Conservation (phyloP, 2,113 vertebrate genomes). For the Nycticorax nycticorax region DNA sequence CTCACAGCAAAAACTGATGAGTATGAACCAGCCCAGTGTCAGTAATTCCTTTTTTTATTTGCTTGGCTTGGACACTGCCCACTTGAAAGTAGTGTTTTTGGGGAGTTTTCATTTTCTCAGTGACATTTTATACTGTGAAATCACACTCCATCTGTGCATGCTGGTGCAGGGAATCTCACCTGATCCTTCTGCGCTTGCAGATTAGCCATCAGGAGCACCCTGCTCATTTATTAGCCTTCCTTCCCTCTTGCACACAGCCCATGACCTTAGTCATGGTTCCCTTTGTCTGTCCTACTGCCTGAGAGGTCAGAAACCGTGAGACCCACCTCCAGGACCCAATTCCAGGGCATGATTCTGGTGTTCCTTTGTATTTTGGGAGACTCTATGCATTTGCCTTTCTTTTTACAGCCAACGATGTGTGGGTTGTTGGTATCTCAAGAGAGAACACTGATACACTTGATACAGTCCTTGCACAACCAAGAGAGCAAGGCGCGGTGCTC, state of each 20-base stretch:
- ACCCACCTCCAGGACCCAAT: not conserved
- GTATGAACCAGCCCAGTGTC: not conserved
- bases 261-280: not conserved
- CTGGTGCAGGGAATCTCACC: slow-evolving; percentile 23
- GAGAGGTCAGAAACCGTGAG: slow-evolving; percentile 13
- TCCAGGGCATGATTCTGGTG: not conserved
- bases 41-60: not conserved
- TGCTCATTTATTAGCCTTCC: not conserved
- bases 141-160: slow-evolving; percentile 29
- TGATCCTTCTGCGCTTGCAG: slow-evolving; percentile 23
- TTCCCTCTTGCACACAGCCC: not conserved
- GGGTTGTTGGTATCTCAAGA: not conserved
- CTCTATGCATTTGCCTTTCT: not conserved
- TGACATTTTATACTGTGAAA: slow-evolving; percentile 41
- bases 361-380: not conserved
- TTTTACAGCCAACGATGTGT: not conserved
- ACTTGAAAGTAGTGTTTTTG: not conserved
- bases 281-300: not conserved
- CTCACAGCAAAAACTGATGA: not conserved
- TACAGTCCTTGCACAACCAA: not conserved
- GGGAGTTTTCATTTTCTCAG: slow-evolving; percentile 5
- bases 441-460: not conserved
- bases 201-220: not conserved
- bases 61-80: not conserved
- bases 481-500: not conserved